Evolutionary conservation across 2,797 vertebrate species (phyloP).

Genomic region (Scolopax bukidnonensis): DNA sequence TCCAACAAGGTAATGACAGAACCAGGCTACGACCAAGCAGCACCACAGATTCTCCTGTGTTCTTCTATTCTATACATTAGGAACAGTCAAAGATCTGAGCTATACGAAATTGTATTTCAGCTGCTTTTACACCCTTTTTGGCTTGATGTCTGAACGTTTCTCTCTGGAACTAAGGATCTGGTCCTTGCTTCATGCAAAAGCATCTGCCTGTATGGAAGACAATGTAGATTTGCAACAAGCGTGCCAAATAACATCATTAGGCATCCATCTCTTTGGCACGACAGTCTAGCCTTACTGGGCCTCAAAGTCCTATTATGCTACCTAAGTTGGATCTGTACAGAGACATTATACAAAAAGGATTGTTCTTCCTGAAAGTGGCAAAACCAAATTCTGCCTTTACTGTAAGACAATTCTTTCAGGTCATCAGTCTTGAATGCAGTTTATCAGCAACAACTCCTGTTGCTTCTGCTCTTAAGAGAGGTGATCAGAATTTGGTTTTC

Average conservation of each 20-base stretch:
- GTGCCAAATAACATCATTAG: neutral
- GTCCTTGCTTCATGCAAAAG: neutral
- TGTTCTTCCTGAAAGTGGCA: neutral
- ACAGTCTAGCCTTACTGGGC: neutral
- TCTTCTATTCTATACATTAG: neutral
- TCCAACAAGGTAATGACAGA: neutral
- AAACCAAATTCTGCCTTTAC: neutral
- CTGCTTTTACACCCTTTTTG: neutral
- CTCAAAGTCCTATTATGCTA: neutral
- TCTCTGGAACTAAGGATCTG: neutral
- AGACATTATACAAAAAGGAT: neutral
- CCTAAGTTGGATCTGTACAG: neutral
- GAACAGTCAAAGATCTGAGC: neutral
- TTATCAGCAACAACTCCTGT: neutral
- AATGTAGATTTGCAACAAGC: neutral
- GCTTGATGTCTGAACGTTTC: neutral
- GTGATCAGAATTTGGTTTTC: slow-evolving; percentile 80
- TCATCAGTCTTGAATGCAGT: neutral
- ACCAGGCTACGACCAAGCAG: neutral
- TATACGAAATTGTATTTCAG: neutral
- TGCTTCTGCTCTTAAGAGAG: slow-evolving; percentile 64
- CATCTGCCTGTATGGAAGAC: neutral
- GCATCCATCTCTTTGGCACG: neutral
- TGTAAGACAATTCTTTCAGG: neutral
- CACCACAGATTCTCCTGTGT: neutral